These are phyloP conservation scores for Drosophila kohkoa DNA, from an alignment of 1,140 invertebrate species.

Conservation along the genomic window DNA sequence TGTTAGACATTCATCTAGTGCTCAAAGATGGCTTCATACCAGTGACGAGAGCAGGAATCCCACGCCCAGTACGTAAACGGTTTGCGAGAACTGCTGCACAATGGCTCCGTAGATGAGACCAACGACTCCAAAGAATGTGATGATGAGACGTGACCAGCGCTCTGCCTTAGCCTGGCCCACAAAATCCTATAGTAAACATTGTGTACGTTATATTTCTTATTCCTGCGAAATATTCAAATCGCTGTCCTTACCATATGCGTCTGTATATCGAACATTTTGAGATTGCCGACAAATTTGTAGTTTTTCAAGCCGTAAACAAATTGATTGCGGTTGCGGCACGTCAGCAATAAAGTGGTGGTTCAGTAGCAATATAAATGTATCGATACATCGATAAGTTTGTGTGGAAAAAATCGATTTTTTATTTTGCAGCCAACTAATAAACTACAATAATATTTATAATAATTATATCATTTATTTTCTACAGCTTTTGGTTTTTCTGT, in stretches of 20 bases:
- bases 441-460: too few species aligned
- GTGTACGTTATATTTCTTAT: not conserved
- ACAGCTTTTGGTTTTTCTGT: too few species aligned
- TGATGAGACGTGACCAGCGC: slow-evolving; percentile 94
- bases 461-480: too few species aligned
- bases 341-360: slow-evolving; percentile 54
- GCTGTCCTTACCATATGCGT: slow-evolving; percentile 87
- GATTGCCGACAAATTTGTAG: slow-evolving; percentile 24
- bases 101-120: slow-evolving; percentile 97
- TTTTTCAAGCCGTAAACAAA: slow-evolving; percentile 65
- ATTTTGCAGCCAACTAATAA: too few species aligned
- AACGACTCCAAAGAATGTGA: slow-evolving; percentile 94
- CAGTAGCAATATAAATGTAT: not conserved
- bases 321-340: slow-evolving; percentile 60
- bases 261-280: slow-evolving; percentile 85
- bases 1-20: too few species aligned
- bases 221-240: slow-evolving; percentile 14
- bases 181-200: slow-evolving; percentile 89
- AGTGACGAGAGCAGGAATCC: slow-evolving; percentile 94
- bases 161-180: slow-evolving; percentile 96
- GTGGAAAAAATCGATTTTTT: not conserved
- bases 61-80: slow-evolving; percentile 95
- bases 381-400: not conserved
- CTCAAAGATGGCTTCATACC: slow-evolving; percentile 87
- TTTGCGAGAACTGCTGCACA: slow-evolving; percentile 97